Conservation (phyloP, 2,113 vertebrate genomes). For the mouse (Mus musculus) region GRCm39 chr3:92776001-92776500, state of each 20-base stretch:
- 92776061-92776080: constrained; percentile 79
- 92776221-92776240: constrained; percentile 62
- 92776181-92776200: constrained; percentile 63
- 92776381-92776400: background rate
- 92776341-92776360: background rate
- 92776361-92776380: constrained; percentile 14
- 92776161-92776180: background rate
- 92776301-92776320: background rate
- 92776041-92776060: constrained; percentile 77
- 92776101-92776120: constrained; percentile 76
- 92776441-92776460: constrained; percentile 8
- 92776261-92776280: constrained; percentile 59
- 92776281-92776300: background rate
- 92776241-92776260: constrained; percentile 36
- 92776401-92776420: background rate
- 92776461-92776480: constrained; percentile 44
- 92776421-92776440: background rate
- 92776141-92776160: background rate
- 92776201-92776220: constrained; percentile 49
- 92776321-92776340: background rate
- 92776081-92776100: constrained; percentile 73
- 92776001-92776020: constrained; percentile 40
- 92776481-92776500: constrained; percentile 5
- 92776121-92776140: constrained; percentile 66
- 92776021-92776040: constrained; percentile 64